Conservation (phyloP, 2,797 vertebrate genomes). For the Acrocephalus scirpaceus region DNA sequence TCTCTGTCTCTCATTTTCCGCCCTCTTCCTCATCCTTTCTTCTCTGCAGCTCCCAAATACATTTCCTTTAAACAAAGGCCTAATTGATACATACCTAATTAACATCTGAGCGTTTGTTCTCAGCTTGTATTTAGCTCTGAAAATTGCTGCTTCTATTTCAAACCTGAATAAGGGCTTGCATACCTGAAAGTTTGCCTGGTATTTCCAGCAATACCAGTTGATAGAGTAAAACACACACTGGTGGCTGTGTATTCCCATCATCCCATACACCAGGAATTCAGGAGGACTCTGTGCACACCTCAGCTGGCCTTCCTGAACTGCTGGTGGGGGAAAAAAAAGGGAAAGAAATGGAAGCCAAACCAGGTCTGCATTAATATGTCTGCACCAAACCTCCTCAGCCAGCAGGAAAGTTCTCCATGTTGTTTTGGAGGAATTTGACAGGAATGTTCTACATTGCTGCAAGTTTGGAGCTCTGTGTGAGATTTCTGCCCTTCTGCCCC, state of each 20-base stretch:
- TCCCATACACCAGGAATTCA: neutral
- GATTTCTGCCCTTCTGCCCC: neutral
- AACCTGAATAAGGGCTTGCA: neutral
- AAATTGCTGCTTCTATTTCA: conserved; percentile 61
- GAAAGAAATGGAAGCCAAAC: neutral
- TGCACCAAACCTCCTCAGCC: neutral
- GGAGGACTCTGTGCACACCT: neutral
- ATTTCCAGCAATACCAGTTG: neutral
- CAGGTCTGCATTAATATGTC: fast-evolving
- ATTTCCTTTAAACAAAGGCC: conserved; percentile 47
- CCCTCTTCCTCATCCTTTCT: conserved; percentile 12
- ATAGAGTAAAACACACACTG: neutral
- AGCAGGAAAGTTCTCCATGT: neutral
- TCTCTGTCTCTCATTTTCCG: conserved; percentile 33
- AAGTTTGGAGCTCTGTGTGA: neutral
- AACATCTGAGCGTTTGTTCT: conserved; percentile 30
- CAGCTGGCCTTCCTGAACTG: neutral
- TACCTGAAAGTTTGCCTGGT: neutral
- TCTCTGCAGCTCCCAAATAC: neutral
- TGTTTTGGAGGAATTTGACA: neutral
- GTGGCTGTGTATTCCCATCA: neutral
- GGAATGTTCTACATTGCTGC: neutral
- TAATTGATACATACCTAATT: conserved; percentile 54
- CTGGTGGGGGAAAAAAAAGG: neutral
- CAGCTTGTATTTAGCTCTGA: conserved; percentile 32